Conservation (phyloP, 2,113 vertebrate species). For the Chiloscyllium plagiosum region DNA sequence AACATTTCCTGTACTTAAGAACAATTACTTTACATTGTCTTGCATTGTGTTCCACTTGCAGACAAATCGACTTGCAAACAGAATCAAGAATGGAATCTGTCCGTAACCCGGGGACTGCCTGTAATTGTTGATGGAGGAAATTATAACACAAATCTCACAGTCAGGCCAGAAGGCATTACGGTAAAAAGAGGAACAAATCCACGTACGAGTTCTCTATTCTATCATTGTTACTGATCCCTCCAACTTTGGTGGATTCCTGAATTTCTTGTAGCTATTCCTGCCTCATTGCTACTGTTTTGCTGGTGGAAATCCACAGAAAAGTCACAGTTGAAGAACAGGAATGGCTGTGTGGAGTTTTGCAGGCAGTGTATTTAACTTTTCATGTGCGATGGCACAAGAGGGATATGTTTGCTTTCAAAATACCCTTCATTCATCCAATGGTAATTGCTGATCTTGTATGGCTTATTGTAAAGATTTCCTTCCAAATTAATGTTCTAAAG, state of each 20-base stretch:
- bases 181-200: not conserved
- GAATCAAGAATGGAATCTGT: too few species aligned
- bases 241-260: not conserved
- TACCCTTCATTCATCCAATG: not conserved
- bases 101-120: too few species aligned
- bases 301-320: not conserved
- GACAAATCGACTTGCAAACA: too few species aligned
- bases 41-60: too few species aligned
- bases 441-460: not conserved
- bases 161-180: not conserved
- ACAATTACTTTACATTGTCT: too few species aligned
- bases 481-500: not conserved
- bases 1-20: too few species aligned
- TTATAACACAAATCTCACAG: not conserved
- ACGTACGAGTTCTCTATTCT: not conserved
- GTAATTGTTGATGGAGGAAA: too few species aligned
- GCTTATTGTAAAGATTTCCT: not conserved
- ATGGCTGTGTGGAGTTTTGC: not conserved
- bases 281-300: not conserved
- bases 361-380: not conserved
- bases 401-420: not conserved
- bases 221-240: not conserved
- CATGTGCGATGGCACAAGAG: not conserved
- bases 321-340: not conserved
- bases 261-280: not conserved